Evolutionary conservation across 1,140 invertebrate genomes (phyloP).

Genomic region (Cecropterus lyciades): DNA sequence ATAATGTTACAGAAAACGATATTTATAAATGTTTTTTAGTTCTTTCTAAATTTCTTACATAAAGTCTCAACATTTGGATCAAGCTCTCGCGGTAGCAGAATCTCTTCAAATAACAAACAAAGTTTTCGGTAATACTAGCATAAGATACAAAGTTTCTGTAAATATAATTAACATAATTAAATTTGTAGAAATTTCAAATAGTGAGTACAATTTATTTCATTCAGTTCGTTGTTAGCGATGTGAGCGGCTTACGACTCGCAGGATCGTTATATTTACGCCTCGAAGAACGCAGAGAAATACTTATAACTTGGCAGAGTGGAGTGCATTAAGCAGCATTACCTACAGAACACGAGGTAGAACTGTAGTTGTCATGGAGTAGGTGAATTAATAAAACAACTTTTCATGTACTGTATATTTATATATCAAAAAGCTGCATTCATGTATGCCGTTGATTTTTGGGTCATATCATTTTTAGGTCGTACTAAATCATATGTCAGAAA

Average conservation of each 20-base stretch:
- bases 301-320: constrained; percentile 47
- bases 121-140: too few species aligned
- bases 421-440: neutral
- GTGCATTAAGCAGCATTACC: constrained; percentile 39
- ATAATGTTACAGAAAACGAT: too few species aligned
- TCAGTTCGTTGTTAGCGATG: constrained; percentile 46
- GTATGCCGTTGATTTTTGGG: too few species aligned
- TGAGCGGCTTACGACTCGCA: constrained; percentile 49
- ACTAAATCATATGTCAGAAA: too few species aligned
- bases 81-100: too few species aligned
- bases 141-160: too few species aligned
- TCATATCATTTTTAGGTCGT: too few species aligned
- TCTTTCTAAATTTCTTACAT: too few species aligned
- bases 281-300: constrained; percentile 44
- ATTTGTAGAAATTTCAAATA: constrained; percentile 38
- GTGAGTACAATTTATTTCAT: constrained; percentile 45
- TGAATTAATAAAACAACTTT: constrained; percentile 22
- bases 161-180: too few species aligned
- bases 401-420: neutral
- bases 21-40: too few species aligned
- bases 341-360: constrained; percentile 22
- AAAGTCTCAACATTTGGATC: too few species aligned
- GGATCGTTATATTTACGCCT: constrained; percentile 54
- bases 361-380: constrained; percentile 18
- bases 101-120: too few species aligned